phyloP scores from a whole-genome alignment of 2,888 invertebrate genomes.

The Abscondita cerata region DNA sequence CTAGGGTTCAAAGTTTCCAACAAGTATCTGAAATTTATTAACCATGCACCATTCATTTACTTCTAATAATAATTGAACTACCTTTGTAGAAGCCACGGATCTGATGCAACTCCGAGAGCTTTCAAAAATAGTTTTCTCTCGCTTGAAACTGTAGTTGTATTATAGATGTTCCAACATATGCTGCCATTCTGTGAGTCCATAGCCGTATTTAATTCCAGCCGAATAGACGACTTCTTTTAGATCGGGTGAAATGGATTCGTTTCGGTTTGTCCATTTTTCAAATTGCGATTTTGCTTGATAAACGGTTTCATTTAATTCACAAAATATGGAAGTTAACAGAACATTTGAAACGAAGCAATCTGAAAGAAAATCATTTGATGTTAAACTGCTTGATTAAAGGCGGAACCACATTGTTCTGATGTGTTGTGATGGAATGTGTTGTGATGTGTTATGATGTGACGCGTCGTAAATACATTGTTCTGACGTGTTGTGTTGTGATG shows the following conservation, averaged over 20 bases:
- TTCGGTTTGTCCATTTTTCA: slow-evolving; percentile 73
- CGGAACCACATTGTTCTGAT: too few species aligned
- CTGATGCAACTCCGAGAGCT: slow-evolving; percentile 73
- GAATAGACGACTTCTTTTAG: slow-evolving; percentile 74
- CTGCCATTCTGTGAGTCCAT: slow-evolving; percentile 77
- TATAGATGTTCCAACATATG: slow-evolving; percentile 77
- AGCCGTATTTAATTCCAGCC: slow-evolving; percentile 73
- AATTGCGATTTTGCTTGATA: slow-evolving; percentile 73
- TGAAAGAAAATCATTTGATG: slow-evolving; percentile 57
- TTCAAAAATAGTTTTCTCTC: slow-evolving; percentile 75
- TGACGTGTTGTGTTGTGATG: too few species aligned
- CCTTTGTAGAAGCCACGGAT: slow-evolving; percentile 84
- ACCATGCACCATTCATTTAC: neutral
- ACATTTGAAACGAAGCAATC: slow-evolving; percentile 76
- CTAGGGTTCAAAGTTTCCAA: slow-evolving; percentile 74
- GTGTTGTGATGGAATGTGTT: too few species aligned
- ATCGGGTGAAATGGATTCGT: slow-evolving; percentile 73
- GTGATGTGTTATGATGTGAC: too few species aligned
- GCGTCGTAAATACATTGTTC: too few species aligned
- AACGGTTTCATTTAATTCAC: slow-evolving; percentile 74
- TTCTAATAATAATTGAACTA: slow-evolving; percentile 47
- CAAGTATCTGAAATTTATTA: slow-evolving; percentile 67
- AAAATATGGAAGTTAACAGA: slow-evolving; percentile 74
- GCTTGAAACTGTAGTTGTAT: slow-evolving; percentile 69
- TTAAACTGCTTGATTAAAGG: too few species aligned